These are phyloP conservation scores for Sterrhoptilus dennistouni DNA, from an alignment of 2,113 vertebrate genomes.

Conservation along the genomic window DNA sequence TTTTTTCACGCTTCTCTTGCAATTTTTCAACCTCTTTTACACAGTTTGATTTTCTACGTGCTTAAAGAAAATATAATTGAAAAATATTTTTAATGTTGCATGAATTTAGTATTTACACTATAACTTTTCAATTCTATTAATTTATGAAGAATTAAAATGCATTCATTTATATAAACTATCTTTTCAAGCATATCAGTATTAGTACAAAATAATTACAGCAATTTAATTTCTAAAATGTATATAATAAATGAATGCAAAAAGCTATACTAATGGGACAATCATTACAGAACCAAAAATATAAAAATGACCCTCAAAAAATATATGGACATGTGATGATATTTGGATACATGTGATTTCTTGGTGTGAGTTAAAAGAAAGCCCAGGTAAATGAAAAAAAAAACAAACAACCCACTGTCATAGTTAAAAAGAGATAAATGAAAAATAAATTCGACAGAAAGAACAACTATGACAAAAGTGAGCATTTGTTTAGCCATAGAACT, in stretches of 20 bases:
- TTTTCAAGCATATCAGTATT: neutral
- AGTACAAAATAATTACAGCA: constrained; percentile 51
- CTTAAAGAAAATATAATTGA: constrained; percentile 69
- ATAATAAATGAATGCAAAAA: neutral
- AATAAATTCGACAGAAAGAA: neutral
- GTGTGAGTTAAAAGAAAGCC: constrained; percentile 11
- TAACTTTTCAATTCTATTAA: neutral
- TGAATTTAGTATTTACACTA: neutral
- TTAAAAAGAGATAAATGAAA: constrained; percentile 25
- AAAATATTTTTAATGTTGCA: neutral
- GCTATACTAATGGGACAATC: constrained; percentile 32
- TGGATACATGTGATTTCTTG: constrained; percentile 69
- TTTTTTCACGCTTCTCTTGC: constrained; percentile 92
- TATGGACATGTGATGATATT: neutral
- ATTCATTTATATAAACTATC: neutral
- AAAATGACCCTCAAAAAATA: constrained; percentile 16
- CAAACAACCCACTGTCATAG: neutral
- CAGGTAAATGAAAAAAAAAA: neutral
- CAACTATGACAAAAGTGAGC: neutral
- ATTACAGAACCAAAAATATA: constrained; percentile 18
- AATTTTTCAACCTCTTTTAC: constrained; percentile 98
- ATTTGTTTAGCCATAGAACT: neutral
- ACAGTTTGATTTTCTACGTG: constrained; percentile 94
- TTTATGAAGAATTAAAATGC: neutral
- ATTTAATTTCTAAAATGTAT: constrained; percentile 35